Evolutionary conservation across 2,113 vertebrate genomes (phyloP).

Genomic region (Leptodactylus fuscus): DNA sequence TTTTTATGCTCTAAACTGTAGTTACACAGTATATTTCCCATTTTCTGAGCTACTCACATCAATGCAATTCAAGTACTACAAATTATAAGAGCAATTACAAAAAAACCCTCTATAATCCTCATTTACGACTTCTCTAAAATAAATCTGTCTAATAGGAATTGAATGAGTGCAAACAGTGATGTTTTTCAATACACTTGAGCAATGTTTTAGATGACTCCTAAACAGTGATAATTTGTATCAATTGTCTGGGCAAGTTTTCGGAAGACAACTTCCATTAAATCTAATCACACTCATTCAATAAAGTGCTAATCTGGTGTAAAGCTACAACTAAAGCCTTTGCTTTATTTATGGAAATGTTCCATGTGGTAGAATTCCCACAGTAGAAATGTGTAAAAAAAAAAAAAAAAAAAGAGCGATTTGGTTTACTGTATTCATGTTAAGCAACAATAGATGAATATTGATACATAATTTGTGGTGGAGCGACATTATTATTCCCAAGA

Average conservation of each 20-base stretch:
- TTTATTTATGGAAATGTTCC: background rate
- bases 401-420: too few species aligned
- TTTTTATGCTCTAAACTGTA: background rate
- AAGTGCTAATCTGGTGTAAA: background rate
- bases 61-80: background rate
- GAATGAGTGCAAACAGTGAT: background rate
- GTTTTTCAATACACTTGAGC: background rate
- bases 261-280: slow-evolving; percentile 9
- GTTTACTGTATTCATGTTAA: too few species aligned
- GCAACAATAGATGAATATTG: too few species aligned
- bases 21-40: background rate
- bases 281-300: slow-evolving; percentile 15
- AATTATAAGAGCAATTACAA: background rate
- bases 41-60: background rate
- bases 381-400: too few species aligned
- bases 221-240: background rate
- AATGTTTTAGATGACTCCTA: background rate
- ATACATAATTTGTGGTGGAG: too few species aligned
- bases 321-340: background rate
- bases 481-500: too few species aligned
- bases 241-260: background rate
- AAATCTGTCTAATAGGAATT: background rate
- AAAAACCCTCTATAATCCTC: background rate
- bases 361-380: too few species aligned
- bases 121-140: background rate